Conservation (phyloP, 1,140 invertebrate genomes). For the Monochamus saltuarius region DNA sequence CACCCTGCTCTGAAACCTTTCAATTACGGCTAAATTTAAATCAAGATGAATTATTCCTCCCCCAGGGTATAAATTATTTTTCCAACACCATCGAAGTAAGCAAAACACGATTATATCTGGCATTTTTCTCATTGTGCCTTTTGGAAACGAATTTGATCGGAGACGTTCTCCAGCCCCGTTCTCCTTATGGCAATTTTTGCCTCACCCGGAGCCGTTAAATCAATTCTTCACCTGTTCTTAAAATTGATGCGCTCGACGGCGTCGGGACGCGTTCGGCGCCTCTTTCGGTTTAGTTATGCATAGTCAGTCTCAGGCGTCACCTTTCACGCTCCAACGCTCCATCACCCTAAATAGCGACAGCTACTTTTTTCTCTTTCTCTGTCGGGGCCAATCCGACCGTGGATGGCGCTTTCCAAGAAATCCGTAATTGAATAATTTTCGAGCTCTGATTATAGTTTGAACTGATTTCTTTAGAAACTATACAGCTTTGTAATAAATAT, state of each 20-base stretch:
- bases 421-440: too few species aligned
- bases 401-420: too few species aligned
- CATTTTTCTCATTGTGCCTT: not conserved
- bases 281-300: slow-evolving; percentile 41
- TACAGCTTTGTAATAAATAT: too few species aligned
- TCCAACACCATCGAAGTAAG: too few species aligned
- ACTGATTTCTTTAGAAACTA: too few species aligned
- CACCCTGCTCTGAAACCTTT: too few species aligned
- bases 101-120: too few species aligned
- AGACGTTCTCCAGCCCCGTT: not conserved
- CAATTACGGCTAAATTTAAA: too few species aligned
- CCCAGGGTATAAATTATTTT: too few species aligned
- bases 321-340: slow-evolving; percentile 38
- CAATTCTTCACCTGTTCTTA: slow-evolving; percentile 40
- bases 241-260: slow-evolving; percentile 37
- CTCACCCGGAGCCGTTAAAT: slow-evolving; percentile 28
- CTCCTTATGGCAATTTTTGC: slow-evolving; percentile 11
- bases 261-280: slow-evolving; percentile 9
- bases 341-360: slow-evolving; percentile 41
- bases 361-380: slow-evolving; percentile 30
- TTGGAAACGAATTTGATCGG: slow-evolving; percentile 17
- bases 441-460: too few species aligned
- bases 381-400: too few species aligned
- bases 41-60: too few species aligned
- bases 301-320: slow-evolving; percentile 41